Percentiles rank a stretch among this genome's conserved stretches.
Conservation (phyloP, 2,113 vertebrate genomes). For the Poeciliopsis turrubarensis region DNA sequence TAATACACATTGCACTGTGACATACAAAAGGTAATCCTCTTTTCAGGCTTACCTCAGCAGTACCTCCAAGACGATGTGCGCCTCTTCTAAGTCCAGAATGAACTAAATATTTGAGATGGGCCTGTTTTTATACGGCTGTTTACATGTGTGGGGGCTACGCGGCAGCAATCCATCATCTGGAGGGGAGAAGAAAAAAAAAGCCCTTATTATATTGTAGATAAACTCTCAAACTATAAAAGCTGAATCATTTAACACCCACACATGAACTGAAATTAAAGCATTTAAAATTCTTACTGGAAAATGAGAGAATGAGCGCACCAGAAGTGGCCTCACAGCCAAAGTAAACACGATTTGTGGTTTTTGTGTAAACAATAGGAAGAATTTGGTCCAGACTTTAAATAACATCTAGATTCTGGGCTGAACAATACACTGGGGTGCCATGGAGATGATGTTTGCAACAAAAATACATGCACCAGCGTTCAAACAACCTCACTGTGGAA, state of each 20-base stretch:
- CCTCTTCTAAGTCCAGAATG: constrained; percentile 6
- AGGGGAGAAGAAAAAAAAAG: not conserved
- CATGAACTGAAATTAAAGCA: constrained; percentile 39
- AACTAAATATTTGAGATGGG: not conserved
- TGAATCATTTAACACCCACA: constrained; percentile 24
- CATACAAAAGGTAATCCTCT: not conserved
- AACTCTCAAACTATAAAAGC: constrained; percentile 16
- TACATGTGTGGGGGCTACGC: constrained; percentile 25
- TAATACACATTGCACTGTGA: not conserved
- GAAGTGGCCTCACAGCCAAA: constrained; percentile 16
- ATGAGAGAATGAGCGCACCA: constrained; percentile 16
- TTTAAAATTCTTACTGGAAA: constrained; percentile 24
- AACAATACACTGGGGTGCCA: not conserved
- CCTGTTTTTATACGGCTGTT: constrained; percentile 43
- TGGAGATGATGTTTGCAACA: not conserved
- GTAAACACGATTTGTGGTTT: constrained; percentile 66
- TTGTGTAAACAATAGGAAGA: constrained; percentile 51
- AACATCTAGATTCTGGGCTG: not conserved
- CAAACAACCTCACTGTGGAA: not conserved
- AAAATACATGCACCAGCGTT: not conserved
- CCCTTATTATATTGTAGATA: not conserved
- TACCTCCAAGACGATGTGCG: not conserved
- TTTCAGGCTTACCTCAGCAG: not conserved
- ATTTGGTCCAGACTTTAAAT: constrained; percentile 40
- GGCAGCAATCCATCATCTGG: constrained; percentile 7